These are phyloP conservation scores for Ibidorhyncha struthersii DNA, from an alignment of 2,113 vertebrate genomes.

Conservation along the genomic window DNA sequence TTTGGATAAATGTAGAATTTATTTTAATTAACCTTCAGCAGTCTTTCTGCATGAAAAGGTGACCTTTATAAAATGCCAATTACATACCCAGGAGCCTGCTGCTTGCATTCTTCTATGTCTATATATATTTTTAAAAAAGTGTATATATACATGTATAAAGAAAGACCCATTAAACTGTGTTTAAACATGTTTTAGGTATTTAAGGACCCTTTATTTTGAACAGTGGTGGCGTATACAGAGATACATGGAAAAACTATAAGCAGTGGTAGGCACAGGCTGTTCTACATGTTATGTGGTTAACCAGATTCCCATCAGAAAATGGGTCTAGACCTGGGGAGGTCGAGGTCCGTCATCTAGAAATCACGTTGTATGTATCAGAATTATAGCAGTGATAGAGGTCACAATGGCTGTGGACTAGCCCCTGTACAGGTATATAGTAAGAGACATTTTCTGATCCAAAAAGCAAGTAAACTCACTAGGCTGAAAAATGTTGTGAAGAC, in stretches of 20 bases:
- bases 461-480: neutral
- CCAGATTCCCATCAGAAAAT: neutral
- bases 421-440: neutral
- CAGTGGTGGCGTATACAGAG: neutral
- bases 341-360: neutral
- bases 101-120: neutral
- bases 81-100: neutral
- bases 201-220: neutral
- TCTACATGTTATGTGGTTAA: neutral
- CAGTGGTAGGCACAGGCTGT: neutral
- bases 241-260: neutral
- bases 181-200: neutral
- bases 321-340: neutral
- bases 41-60: conserved; percentile 19
- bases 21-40: conserved; percentile 58
- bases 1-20: conserved; percentile 32
- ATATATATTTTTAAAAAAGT: neutral
- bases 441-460: neutral
- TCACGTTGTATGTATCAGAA: neutral
- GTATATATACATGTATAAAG: neutral
- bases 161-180: neutral
- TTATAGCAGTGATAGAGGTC: neutral
- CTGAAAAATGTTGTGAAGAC: neutral
- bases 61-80: conserved; percentile 62
- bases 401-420: rapidly evolving